Evolutionary conservation across 2,888 invertebrate genomes (phyloP).

Genomic region (Ashinkailepas kermadecensis): DNA sequence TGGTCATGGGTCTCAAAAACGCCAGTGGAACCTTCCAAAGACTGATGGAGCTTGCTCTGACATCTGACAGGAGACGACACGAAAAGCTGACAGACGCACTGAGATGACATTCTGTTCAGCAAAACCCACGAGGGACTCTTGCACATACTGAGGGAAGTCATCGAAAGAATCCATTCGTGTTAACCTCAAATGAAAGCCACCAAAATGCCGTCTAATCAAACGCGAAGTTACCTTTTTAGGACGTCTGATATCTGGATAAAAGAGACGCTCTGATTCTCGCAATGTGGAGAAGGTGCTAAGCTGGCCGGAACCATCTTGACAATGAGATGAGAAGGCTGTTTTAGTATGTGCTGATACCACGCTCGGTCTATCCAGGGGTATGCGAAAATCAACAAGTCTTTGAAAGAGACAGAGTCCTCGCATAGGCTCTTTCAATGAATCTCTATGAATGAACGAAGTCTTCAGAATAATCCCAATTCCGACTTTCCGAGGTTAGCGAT

Average conservation of each 20-base stretch:
- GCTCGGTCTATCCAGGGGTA: background rate
- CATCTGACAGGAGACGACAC: background rate
- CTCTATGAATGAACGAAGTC: too few relatives aligned
- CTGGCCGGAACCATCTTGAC: background rate
- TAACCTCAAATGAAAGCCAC: background rate
- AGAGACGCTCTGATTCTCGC: background rate
- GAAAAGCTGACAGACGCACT: background rate
- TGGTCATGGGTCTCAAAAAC: background rate
- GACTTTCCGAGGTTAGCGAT: too few relatives aligned
- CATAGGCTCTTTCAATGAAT: too few relatives aligned
- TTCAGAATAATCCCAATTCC: too few relatives aligned
- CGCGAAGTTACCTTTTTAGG: background rate
- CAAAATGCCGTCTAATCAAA: background rate
- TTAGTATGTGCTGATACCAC: background rate
- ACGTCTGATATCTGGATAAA: background rate
- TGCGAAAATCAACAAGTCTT: background rate
- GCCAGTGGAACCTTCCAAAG: background rate
- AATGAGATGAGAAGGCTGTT: background rate
- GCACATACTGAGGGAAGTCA: background rate
- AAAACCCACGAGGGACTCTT: background rate
- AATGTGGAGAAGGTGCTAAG: background rate
- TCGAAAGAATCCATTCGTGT: background rate
- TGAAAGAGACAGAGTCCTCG: background rate
- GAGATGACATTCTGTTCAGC: background rate
- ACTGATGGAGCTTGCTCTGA: too few relatives aligned